These are phyloP conservation scores for Ladona fulva DNA, from an alignment of 1,140 invertebrate species.

Conservation along the genomic window DNA sequence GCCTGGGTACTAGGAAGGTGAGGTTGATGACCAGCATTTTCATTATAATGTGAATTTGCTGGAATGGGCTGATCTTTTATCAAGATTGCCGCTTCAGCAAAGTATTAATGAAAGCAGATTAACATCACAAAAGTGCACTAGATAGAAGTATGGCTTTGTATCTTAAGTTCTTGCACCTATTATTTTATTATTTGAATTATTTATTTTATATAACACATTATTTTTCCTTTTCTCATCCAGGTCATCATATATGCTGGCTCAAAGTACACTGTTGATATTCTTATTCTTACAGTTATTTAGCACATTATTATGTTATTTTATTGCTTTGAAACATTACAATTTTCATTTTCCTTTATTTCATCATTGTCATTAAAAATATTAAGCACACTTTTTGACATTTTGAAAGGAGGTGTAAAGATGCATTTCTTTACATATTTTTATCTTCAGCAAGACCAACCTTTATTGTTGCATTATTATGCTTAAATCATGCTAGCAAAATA, in stretches of 20 bases:
- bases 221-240: constrained; percentile 13
- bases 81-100: neutral
- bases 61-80: neutral
- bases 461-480: too few relatives aligned
- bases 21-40: constrained; percentile 11
- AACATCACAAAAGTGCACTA: neutral
- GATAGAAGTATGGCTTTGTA: neutral
- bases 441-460: too few relatives aligned
- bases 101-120: neutral
- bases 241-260: constrained; percentile 12
- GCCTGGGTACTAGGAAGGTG: constrained; percentile 21
- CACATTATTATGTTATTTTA: too few relatives aligned
- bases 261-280: constrained; percentile 33
- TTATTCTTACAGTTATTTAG: constrained; percentile 32
- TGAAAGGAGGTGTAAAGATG: too few relatives aligned
- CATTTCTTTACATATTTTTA: too few relatives aligned
- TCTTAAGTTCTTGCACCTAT: neutral
- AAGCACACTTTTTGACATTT: too few relatives aligned
- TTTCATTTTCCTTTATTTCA: too few relatives aligned
- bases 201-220: constrained; percentile 10
- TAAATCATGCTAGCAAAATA: too few relatives aligned
- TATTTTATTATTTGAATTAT: neutral
- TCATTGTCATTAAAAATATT: too few relatives aligned
- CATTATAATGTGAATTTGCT: neutral
- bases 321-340: too few relatives aligned